Percentiles rank a stretch among this genome's conserved stretches.
Conservation (phyloP, 1,140 invertebrate species). For the Ylistrum balloti region DNA sequence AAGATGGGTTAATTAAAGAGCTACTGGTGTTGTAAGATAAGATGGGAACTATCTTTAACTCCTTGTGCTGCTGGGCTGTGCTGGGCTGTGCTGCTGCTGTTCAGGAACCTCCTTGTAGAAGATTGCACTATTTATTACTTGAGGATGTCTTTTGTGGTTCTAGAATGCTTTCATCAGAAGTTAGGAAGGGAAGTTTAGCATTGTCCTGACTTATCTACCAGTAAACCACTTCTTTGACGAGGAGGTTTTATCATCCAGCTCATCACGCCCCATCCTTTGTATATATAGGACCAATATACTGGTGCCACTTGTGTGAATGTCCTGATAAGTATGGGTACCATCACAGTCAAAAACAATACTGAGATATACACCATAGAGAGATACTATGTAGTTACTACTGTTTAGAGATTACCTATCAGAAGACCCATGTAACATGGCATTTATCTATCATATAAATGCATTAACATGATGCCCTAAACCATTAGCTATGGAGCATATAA, state of each 20-base stretch:
- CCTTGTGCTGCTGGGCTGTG: neutral
- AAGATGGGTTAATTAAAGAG: slow-evolving; percentile 29
- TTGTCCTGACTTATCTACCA: neutral
- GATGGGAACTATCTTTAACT: neutral
- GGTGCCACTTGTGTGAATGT: slow-evolving; percentile 11
- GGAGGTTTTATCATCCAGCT: neutral
- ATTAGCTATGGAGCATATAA: no score
- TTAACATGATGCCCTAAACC: no score
- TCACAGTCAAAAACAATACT: no score
- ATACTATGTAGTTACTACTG: no score
- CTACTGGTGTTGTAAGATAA: neutral
- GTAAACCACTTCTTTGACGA: neutral
- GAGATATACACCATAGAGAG: no score
- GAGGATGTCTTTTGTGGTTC: slow-evolving; percentile 33
- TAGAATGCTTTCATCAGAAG: neutral
- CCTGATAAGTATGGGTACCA: neutral
- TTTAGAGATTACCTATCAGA: no score
- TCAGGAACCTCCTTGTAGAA: neutral
- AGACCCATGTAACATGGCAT: no score
- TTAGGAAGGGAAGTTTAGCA: neutral
- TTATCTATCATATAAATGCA: no score
- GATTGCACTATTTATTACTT: neutral
- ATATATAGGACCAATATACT: neutral
- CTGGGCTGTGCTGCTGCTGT: neutral
- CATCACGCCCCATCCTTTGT: neutral